Percentiles rank a stretch among this genome's conserved stretches.
These are phyloP conservation scores for Ditylenchus weischeri DNA, from an alignment of 2,888 invertebrate genomes.

Conservation along the genomic window DNA sequence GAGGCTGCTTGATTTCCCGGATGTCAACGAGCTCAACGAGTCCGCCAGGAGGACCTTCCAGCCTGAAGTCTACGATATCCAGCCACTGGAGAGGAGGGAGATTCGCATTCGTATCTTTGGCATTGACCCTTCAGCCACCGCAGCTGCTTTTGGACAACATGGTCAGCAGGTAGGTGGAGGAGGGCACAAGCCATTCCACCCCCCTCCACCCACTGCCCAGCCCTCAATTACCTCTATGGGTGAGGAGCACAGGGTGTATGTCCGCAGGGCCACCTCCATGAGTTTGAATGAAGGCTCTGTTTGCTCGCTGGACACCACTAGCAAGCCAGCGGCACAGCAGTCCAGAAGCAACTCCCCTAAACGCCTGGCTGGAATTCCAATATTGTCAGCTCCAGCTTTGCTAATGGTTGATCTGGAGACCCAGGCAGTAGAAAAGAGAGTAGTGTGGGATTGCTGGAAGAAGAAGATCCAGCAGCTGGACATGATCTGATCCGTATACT, in stretches of 20 bases:
- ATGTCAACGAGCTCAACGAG: neutral
- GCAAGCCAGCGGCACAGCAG: neutral
- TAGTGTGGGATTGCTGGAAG: neutral
- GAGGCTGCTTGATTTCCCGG: slow-evolving; percentile 31
- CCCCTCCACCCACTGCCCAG: neutral
- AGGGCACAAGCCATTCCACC: neutral
- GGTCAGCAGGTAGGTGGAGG: neutral
- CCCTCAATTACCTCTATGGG: slow-evolving; percentile 8
- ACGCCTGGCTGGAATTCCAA: neutral
- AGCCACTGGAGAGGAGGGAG: slow-evolving; percentile 37
- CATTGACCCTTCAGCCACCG: slow-evolving; percentile 53
- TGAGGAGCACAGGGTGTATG: slow-evolving; percentile 24
- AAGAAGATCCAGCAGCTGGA: slow-evolving; percentile 18
- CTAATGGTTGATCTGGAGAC: neutral
- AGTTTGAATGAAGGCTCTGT: slow-evolving; percentile 1
- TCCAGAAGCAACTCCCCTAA: neutral
- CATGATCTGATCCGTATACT: slow-evolving; percentile 57
- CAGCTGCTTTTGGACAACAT: slow-evolving; percentile 31
- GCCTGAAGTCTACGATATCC: slow-evolving; percentile 36
- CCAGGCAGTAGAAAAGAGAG: neutral
- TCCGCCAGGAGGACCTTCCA: slow-evolving; percentile 1
- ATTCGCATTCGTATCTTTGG: slow-evolving; percentile 54
- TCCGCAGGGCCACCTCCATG: slow-evolving; percentile 20
- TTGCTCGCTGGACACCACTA: neutral
- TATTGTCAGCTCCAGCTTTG: neutral